Evolutionary conservation across 2,113 vertebrate species (phyloP), one percentile per base, ranked within the genome.

Genomic region (Clarias magur): DNA sequence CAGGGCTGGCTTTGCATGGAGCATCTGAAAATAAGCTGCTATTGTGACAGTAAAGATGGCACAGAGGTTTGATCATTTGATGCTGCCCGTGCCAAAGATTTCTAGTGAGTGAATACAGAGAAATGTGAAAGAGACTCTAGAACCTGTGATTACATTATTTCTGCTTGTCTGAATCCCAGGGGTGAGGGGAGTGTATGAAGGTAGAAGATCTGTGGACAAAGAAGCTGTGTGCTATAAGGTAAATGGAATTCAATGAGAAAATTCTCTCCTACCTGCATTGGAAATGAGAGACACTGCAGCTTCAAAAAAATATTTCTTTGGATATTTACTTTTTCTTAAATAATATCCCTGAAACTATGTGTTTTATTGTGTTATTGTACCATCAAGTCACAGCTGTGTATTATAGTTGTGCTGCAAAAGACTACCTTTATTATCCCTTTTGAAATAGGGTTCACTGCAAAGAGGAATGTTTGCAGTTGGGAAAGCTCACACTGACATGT

Each of bases 101-200:
- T 76, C 72, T 54, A 84, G 60, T 84, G 60, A 83, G 42, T 78
- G 72, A 84, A 42, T 87, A 62, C 80, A 57, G 25, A 62, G 56
- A 70, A 30, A 86, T 86, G 27, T 65, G 62, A 83, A 67, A 48
- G 62, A 84, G 9, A 79, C 62, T 83, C 72, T 68, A 62, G 86
- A 75, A 42, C 30, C 82, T 79, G 81, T 87, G 60, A 87, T 73
- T 83, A 75, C 42, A 87, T 73, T 83, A 75, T 83, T 67, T 79
- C 72, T 87, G 48, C 70, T 63, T 83, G 70, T 19, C 54, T 86
- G 42, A 62, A 53, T n/a, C 60, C 57, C 42, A 0, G 19, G 34
- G 67, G 79, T 7, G 48, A 48, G 48, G 0, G 48, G 48, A 48
- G 48, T 48, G 48, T 48, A 48, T 48, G 48, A 48, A 48, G 7